Conservation (phyloP, 2,888 invertebrate species). For the Sicus ferrugineus region DNA sequence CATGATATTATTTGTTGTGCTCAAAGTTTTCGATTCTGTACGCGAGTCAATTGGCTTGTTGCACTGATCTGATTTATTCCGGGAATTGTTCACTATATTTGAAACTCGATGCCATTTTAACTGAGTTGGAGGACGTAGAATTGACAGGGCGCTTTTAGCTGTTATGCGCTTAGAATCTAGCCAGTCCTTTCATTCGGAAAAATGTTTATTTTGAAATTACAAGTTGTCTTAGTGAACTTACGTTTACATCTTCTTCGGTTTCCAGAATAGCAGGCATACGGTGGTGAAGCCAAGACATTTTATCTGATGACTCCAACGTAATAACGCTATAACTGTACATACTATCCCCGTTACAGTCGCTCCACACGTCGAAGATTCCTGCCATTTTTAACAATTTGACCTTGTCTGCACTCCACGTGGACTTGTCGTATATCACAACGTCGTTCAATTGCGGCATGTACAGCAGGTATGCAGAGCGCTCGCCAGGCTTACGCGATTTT, state of each 20-base stretch:
- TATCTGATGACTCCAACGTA: slow-evolving; percentile 76
- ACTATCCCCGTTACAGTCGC: slow-evolving; percentile 67
- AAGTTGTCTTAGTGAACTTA: slow-evolving; percentile 53
- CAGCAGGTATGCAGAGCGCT: slow-evolving; percentile 79
- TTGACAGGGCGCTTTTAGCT: slow-evolving; percentile 66
- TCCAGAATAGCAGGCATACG: slow-evolving; percentile 83
- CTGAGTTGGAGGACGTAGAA: slow-evolving; percentile 64
- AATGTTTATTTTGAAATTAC: not conserved
- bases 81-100: slow-evolving; percentile 74
- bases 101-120: slow-evolving; percentile 77
- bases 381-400: slow-evolving; percentile 76
- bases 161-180: slow-evolving; percentile 69
- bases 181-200: slow-evolving; percentile 71
- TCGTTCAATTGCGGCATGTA: slow-evolving; percentile 70
- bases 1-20: slow-evolving; percentile 51
- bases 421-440: slow-evolving; percentile 67
- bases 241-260: slow-evolving; percentile 71
- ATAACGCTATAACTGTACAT: slow-evolving; percentile 80
- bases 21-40: slow-evolving; percentile 42
- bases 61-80: slow-evolving; percentile 71
- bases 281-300: slow-evolving; percentile 78
- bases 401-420: slow-evolving; percentile 67
- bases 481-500: slow-evolving; percentile 69
- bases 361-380: slow-evolving; percentile 78
- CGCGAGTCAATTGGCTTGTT: slow-evolving; percentile 65